Evolutionary conservation across 2,113 vertebrate genomes (phyloP), one percentile per base, ranked within the genome.

Genomic region (Callipepla californica): DNA sequence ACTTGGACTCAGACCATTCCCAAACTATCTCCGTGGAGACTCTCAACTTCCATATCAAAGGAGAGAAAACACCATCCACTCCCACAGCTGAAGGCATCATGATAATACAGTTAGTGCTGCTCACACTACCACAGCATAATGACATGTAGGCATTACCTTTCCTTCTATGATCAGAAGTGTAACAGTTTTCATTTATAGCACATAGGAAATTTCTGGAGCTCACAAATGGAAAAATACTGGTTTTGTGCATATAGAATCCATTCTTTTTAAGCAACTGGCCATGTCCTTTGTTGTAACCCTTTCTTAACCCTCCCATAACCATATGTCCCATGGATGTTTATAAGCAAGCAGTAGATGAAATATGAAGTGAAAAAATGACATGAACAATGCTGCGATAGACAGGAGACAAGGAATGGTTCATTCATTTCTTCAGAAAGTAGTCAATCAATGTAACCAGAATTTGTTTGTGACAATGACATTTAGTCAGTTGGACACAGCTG

Each of bases 101-200:
- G 48, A 40, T 62, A 70, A 74, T 3, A 25, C 9, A 74, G 12
- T 38, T 25, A 67, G 55, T 4, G n/a, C 6, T 61, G 67, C 25
- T 80, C 21, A 32, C 11, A 22, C 25, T 51, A 11, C 40, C 20
- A 34, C 0, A 4, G 73, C 40, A 69, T 69, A 84, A 73, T 50
- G 9, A 40, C 25, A 14, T 0, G 0, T 0, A 42, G 34, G 26
- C 51, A 11, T 1, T 36, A 1, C 34, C 62, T 83, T 28, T 32
- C 18, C 9, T 53, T 69, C 58, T 66, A 3, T 28, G 25, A 68
- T 2, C 6, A 36, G 32, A 72, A 65, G 18, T 13, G 28, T 48
- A 69, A 61, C 11, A 40, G 30, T 5, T 55, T 63, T 74, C 44
- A 47, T 0, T 0, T 20, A 61, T 3, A 68, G 66, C 1, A 6